Evolutionary conservation across 2,113 vertebrate species (phyloP).

Genomic region (Passer montanus): DNA sequence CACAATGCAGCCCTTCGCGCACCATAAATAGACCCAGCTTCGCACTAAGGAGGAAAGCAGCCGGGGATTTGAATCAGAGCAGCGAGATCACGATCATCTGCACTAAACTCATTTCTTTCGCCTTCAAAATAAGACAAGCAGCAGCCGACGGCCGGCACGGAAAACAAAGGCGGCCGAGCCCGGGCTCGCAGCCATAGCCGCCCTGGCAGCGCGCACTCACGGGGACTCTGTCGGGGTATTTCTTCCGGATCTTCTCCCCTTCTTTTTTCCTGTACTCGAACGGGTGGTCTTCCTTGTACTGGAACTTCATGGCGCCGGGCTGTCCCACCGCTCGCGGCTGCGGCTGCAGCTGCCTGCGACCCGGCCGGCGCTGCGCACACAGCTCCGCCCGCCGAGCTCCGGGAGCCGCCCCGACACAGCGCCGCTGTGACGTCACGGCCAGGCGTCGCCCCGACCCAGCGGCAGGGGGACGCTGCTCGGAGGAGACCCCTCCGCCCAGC

Average conservation of each 20-base stretch:
- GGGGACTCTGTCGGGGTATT: conserved; percentile 81
- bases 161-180: background rate
- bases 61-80: background rate
- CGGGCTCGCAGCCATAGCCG: background rate
- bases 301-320: conserved; percentile 77
- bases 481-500: background rate
- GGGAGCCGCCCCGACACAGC: background rate
- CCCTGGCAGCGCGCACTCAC: conserved; percentile 58
- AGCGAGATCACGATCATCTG: background rate
- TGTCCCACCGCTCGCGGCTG: background rate
- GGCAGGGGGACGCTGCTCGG: background rate
- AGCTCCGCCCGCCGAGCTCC: background rate
- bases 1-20: background rate
- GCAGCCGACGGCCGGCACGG: background rate
- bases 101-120: background rate
- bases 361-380: background rate
- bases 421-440: background rate
- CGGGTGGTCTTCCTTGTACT: conserved; percentile 83
- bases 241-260: conserved; percentile 83
- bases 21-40: background rate
- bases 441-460: rapidly evolving
- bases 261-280: conserved; percentile 85
- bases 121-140: background rate
- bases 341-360: background rate
- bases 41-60: background rate